Base-by-base conservation (phyloP, 2,888 invertebrate species). In the Apodemia duryi region DNA sequence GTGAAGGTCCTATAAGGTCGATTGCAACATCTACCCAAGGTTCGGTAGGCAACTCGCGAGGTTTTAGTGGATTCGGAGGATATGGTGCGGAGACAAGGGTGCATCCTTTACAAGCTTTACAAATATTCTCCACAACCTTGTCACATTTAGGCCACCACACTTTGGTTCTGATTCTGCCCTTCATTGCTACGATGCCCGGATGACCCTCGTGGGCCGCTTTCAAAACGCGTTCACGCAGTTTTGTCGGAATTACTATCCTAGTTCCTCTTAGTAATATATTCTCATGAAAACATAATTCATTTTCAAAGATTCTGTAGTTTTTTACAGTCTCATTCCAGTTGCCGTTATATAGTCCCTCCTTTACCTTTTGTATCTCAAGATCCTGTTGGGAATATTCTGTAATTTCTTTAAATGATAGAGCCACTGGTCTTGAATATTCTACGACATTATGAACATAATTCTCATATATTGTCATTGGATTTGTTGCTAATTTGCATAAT, bases 71-170 rank as follows among this genome's bases (percentile, higher is more conserved):
- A 21, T 13, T 51, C 13, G 51, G 63, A 6, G 51, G 52, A 13
- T n/a, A 52, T 6, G 63, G 52, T 51, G 29, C 6, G 21, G 13
- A 49, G 9, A 63, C 63, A 9, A 63, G 11, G 6, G 51, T 63
- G 21, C 63, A 63, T 21, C 49, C 35, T 35, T 35, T 35, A 38
- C 6, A 38, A 38, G 38, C 38, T 38, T 38, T 38, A 2, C 38
- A 38, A 38, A 38, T 9, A n/a, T 21, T 7, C 6, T 51, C 7
- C 21, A 5, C 21, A 5, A 21, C 21, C 6, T 51, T 21, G 6
- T 51, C 9, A 2, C 41, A 41, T 41, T 41, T 41, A n/a, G 52
- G 51, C 63, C 63, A 63, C 63, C 51, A 63, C n/a, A 63, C 63
- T 35, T 63, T 52, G 6, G 49, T 29, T 13, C 51, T 28, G 2